A percentile compares a stretch with the other conserved stretches of the same genome.
These are phyloP conservation scores for Rhea pennata DNA, from an alignment of 2,113 vertebrate genomes.

Conservation along the genomic window DNA sequence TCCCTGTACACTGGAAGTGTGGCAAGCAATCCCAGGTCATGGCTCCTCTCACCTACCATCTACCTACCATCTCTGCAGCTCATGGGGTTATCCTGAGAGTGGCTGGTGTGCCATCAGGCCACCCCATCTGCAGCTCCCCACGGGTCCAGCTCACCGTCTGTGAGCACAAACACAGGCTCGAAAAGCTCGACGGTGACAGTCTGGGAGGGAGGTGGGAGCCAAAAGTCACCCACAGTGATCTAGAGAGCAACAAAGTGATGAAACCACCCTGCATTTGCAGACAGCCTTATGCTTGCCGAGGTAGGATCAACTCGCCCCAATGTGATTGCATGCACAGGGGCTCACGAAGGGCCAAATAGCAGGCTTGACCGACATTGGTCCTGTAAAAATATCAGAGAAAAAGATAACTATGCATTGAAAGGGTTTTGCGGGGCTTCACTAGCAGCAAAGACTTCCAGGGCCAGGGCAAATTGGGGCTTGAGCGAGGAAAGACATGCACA, in stretches of 20 bases:
- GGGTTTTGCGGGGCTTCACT: not conserved
- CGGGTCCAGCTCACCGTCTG: rapidly evolving
- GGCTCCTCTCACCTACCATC: not conserved
- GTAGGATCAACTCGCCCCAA: rapidly evolving
- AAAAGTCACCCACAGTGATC: not conserved
- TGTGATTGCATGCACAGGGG: not conserved
- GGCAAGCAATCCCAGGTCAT: not conserved
- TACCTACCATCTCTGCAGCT: not conserved
- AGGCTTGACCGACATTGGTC: not conserved
- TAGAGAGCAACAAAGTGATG: not conserved
- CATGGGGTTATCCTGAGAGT: not conserved
- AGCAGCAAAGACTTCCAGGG: not conserved
- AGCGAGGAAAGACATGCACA: not conserved
- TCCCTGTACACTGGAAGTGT: not conserved
- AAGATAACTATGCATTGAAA: not conserved
- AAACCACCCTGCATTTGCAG: not conserved
- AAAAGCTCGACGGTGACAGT: not conserved
- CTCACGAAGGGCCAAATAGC: not conserved
- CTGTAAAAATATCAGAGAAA: not conserved
- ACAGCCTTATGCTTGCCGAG: not conserved
- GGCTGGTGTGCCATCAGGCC: rapidly evolving
- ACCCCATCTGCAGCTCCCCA: not conserved
- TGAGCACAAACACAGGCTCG: not conserved
- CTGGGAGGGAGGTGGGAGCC: not conserved
- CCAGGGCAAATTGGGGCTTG: too few relatives aligned